Percentiles rank a stretch among this genome's conserved stretches.
Conservation (phyloP, 2,113 vertebrate genomes). For the Mesembrinibis cayennensis region DNA sequence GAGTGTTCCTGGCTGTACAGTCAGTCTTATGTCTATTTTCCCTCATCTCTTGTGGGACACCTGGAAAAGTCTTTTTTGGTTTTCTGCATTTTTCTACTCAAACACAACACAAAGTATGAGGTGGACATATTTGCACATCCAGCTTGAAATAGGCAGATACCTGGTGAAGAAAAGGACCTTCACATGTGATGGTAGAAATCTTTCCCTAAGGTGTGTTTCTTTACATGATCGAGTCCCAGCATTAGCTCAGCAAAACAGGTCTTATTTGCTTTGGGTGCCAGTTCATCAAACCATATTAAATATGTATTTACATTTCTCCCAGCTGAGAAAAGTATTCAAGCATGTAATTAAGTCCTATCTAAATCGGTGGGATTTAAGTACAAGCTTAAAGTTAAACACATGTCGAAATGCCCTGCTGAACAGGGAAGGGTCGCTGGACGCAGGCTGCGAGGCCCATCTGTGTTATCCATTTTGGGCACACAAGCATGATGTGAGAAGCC, state of each 20-base stretch:
- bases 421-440: background rate
- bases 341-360: background rate
- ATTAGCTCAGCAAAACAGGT: background rate
- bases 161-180: background rate
- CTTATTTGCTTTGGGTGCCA: background rate
- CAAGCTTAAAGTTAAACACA: background rate
- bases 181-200: accelerated
- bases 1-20: background rate
- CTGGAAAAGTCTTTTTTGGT: background rate
- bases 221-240: accelerated
- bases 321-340: background rate
- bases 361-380: background rate
- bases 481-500: background rate
- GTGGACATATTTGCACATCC: background rate
- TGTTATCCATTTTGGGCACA: background rate
- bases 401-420: background rate
- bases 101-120: background rate
- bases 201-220: background rate
- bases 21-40: accelerated
- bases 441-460: background rate
- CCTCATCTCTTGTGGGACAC: background rate
- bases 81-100: background rate
- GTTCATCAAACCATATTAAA: background rate
- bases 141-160: background rate
- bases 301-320: background rate